These are phyloP conservation scores for Bruchidius siliquastri DNA, from an alignment of 2,888 invertebrate genomes.

Conservation along the genomic window DNA sequence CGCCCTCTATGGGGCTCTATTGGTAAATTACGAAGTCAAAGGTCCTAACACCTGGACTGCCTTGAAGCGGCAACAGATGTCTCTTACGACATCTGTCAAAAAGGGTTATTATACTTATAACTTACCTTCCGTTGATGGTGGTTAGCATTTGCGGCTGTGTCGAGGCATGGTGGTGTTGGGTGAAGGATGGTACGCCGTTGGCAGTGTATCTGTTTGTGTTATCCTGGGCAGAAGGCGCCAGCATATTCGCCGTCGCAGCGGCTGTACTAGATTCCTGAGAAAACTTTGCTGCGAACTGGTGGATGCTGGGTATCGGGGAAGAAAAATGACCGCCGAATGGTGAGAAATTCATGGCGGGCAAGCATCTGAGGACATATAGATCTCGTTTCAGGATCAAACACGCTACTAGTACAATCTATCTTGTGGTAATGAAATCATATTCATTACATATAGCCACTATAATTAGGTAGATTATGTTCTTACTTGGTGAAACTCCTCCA, in stretches of 20 bases:
- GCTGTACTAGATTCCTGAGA: conserved; percentile 44
- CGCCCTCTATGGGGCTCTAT: too few species aligned
- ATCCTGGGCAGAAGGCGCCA: conserved; percentile 25
- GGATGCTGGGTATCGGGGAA: conserved; percentile 72
- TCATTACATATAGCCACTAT: too few species aligned
- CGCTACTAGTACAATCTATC: too few species aligned
- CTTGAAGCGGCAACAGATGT: too few species aligned
- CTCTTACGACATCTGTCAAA: too few species aligned
- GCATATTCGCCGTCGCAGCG: conserved; percentile 19
- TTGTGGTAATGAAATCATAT: too few species aligned
- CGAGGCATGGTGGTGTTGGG: conserved; percentile 44
- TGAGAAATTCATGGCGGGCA: conserved; percentile 70
- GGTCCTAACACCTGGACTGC: too few species aligned
- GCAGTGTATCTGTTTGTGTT: conserved; percentile 42
- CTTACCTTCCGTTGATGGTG: conserved; percentile 36
- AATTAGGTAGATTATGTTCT: too few species aligned
- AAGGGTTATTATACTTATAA: too few species aligned
- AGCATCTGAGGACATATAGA: not conserved
- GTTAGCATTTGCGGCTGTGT: conserved; percentile 35
- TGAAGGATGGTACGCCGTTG: conserved; percentile 50
- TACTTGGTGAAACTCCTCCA: too few species aligned
- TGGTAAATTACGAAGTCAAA: too few species aligned
- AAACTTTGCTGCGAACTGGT: conserved; percentile 77
- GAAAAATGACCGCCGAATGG: conserved; percentile 79
- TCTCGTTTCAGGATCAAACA: not conserved